phyloP scores from a whole-genome alignment of 92 coral and sea anemone genomes.

The Anthopleura xanthogrammica region DNA sequence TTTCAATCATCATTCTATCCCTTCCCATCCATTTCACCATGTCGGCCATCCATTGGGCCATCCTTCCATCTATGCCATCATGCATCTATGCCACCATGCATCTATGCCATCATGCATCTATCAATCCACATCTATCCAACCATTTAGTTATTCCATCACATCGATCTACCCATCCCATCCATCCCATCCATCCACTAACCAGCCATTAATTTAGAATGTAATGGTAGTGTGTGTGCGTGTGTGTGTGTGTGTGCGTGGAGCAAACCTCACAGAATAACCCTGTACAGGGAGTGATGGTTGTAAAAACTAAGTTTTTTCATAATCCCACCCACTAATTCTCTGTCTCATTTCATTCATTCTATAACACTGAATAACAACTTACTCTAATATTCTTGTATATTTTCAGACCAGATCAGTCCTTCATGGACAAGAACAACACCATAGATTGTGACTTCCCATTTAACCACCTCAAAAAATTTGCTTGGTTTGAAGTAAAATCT shows the following conservation, averaged over 20 bases:
- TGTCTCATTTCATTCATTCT: no score
- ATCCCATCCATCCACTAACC: no score
- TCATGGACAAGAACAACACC: conserved; percentile 24
- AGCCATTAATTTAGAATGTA: no score
- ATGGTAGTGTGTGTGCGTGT: no score
- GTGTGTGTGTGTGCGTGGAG: no score
- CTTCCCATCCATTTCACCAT: not conserved
- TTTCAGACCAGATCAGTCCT: conserved; percentile 41
- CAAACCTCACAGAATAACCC: no score
- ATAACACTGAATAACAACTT: not conserved
- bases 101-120: not conserved
- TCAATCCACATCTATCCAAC: no score
- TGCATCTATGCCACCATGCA: not conserved
- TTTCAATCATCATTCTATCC: not conserved
- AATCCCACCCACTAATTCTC: no score
- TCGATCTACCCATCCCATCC: not conserved
- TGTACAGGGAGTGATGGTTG: no score
- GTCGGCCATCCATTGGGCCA: no score
- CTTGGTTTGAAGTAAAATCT: conserved; percentile 59
- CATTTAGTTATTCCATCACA: not conserved
- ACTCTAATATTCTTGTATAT: not conserved
- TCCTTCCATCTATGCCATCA: not conserved
- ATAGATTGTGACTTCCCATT: conserved; percentile 66
- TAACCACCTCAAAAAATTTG: conserved; percentile 60
- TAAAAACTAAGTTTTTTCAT: no score